These are phyloP conservation scores for Chelonus insularis DNA, from an alignment of 1,140 invertebrate genomes.

Conservation along the genomic window DNA sequence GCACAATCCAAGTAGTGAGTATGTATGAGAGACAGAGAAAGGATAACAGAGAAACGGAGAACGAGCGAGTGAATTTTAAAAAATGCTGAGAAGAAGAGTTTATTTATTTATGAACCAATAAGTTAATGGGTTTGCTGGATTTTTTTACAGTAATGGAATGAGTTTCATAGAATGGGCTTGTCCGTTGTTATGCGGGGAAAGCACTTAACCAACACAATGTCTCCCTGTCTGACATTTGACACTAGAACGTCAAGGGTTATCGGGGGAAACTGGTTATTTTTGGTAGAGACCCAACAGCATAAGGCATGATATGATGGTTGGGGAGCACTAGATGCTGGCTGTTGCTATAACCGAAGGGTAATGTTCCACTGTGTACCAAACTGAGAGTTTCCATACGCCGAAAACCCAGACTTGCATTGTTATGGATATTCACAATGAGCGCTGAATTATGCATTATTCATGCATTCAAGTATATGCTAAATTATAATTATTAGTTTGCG, in stretches of 20 bases:
- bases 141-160: background rate
- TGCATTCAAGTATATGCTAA: conserved; percentile 21
- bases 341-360: too few relatives aligned
- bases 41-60: too few relatives aligned
- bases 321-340: too few relatives aligned
- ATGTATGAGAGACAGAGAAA: too few relatives aligned
- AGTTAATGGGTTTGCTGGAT: background rate
- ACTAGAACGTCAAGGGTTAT: conserved; percentile 21
- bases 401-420: too few relatives aligned
- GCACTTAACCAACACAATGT: conserved; percentile 10
- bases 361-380: too few relatives aligned
- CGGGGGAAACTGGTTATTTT: conserved; percentile 25
- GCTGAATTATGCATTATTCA: conserved; percentile 40
- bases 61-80: too few relatives aligned
- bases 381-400: too few relatives aligned
- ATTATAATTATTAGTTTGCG: conserved; percentile 20
- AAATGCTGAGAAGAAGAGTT: background rate
- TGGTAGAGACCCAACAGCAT: conserved; percentile 33
- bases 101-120: background rate
- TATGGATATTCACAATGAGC: conserved; percentile 3
- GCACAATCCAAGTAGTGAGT: too few relatives aligned
- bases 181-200: background rate
- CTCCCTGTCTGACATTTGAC: conserved; percentile 23
- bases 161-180: background rate
- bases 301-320: conserved; percentile 31